phyloP scores from a whole-genome alignment of 2,888 invertebrate species.

The Phortica okadai region DNA sequence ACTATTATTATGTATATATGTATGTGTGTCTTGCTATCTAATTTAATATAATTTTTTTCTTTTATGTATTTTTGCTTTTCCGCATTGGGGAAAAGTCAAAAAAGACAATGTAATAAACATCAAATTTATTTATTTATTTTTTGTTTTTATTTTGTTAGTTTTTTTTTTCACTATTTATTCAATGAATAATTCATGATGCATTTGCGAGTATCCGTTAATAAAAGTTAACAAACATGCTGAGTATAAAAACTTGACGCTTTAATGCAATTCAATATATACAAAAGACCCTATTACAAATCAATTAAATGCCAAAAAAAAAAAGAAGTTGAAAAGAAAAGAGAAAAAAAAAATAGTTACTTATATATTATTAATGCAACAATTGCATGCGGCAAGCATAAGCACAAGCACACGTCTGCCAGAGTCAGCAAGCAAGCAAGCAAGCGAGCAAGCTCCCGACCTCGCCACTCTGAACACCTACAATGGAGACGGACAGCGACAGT shows the following conservation, averaged over 20 bases:
- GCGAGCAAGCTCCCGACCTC: not conserved
- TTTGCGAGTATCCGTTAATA: conserved; percentile 64
- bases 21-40: conserved; percentile 31
- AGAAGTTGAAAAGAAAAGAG: conserved; percentile 4
- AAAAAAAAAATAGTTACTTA: not conserved
- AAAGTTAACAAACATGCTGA: conserved; percentile 50
- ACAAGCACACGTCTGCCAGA: no score
- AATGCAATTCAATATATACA: conserved; percentile 37
- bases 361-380: not conserved
- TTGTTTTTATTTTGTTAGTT: conserved; percentile 44
- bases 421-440: no score
- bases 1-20: not conserved
- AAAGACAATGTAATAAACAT: conserved; percentile 35
- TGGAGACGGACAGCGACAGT: not conserved
- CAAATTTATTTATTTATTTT: not conserved
- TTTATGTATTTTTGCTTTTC: conserved; percentile 41
- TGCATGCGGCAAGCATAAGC: not conserved
- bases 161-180: conserved; percentile 35
- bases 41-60: conserved; percentile 37
- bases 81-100: conserved; percentile 49
- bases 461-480: not conserved
- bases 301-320: conserved; percentile 58
- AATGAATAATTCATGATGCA: conserved; percentile 66
- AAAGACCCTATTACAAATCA: conserved; percentile 64
- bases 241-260: conserved; percentile 25